Evolutionary conservation across 2,888 invertebrate species (phyloP).

Genomic region (Tetropium fuscum): DNA sequence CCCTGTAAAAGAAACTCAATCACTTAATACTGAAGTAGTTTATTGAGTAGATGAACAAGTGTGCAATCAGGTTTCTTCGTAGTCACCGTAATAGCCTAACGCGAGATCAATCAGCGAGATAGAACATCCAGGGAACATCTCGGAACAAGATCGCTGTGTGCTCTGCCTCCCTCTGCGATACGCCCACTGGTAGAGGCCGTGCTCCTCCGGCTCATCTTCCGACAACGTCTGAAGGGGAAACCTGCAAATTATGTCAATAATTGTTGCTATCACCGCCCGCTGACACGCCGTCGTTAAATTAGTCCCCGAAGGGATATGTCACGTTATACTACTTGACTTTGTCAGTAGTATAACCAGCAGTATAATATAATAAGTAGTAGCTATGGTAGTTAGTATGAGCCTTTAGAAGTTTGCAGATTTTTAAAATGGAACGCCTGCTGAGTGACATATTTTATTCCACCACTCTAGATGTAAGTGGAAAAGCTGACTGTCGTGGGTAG

Average conservation of each 20-base stretch:
- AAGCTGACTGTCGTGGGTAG: no score
- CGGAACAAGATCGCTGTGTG: conserved; percentile 66
- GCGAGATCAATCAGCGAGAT: conserved; percentile 79
- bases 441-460: no score
- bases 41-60: neutral
- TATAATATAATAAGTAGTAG: no score
- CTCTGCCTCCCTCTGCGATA: conserved; percentile 68
- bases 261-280: neutral
- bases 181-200: conserved; percentile 75
- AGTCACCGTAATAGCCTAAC: conserved; percentile 65
- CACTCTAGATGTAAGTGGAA: no score
- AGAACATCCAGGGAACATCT: conserved; percentile 67
- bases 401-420: no score
- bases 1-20: conserved; percentile 12
- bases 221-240: conserved; percentile 75
- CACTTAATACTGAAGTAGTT: neutral
- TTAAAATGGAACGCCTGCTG: no score
- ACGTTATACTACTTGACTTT: no score
- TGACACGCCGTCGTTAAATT: no score
- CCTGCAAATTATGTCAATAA: conserved; percentile 62
- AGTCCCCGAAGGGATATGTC: no score
- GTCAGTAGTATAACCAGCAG: no score
- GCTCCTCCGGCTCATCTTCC: conserved; percentile 73
- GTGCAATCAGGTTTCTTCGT: conserved; percentile 3
- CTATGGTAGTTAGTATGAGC: no score